Percentiles rank a stretch among this genome's conserved stretches.
phyloP scores from a whole-genome alignment of 2,888 invertebrate species.

The Apotomis turbidana region DNA sequence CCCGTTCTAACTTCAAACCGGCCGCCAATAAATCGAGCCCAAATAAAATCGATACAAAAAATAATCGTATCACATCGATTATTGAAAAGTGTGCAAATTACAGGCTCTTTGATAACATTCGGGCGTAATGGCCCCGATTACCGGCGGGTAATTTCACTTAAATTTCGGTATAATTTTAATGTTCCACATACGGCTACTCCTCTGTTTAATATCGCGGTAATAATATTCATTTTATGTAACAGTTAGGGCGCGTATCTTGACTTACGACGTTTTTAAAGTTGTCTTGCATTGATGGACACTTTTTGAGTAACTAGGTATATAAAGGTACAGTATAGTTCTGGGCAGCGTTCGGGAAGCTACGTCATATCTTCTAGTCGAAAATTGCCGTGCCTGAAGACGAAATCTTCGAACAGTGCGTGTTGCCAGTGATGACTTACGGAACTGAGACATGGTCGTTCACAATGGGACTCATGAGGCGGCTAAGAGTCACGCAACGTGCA shows the following conservation, averaged over 20 bases:
- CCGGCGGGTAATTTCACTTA: constrained; percentile 58
- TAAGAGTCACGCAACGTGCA: too few relatives aligned
- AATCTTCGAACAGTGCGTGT: too few relatives aligned
- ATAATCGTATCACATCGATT: constrained; percentile 55
- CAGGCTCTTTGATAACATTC: constrained; percentile 59
- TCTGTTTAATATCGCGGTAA: constrained; percentile 40
- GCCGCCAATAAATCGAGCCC: constrained; percentile 46
- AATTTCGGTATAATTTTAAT: constrained; percentile 65
- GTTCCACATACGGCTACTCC: constrained; percentile 53
- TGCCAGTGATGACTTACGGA: too few relatives aligned
- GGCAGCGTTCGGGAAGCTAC: too few relatives aligned
- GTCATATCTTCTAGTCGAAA: too few relatives aligned
- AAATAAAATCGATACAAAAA: constrained; percentile 47
- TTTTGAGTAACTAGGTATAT: background rate
- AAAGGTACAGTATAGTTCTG: too few relatives aligned
- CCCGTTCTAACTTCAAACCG: constrained; percentile 29
- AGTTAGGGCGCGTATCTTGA: constrained; percentile 14
- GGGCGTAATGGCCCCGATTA: constrained; percentile 59
- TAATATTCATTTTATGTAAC: constrained; percentile 36
- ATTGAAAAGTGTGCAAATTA: constrained; percentile 74
- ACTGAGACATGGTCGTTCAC: too few relatives aligned
- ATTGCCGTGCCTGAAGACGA: too few relatives aligned
- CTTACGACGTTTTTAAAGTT: background rate
- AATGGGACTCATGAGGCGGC: too few relatives aligned
- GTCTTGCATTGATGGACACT: background rate